Percentiles rank a stretch among this genome's conserved stretches.
Evolutionary conservation across 1,140 invertebrate genomes (phyloP).

Genomic region (Drosophila guanche): DNA sequence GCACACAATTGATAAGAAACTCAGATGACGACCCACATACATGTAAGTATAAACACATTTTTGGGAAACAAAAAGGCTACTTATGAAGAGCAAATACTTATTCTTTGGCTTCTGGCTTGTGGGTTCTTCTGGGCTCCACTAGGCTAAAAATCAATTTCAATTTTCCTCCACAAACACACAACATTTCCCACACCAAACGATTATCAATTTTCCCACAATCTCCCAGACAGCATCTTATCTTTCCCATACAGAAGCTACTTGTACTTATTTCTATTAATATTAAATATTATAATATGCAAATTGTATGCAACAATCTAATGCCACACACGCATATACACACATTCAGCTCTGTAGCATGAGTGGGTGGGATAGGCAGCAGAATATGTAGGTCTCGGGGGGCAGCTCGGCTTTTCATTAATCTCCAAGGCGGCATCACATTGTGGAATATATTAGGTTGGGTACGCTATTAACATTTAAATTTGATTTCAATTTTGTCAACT

Average conservation of each 20-base stretch:
- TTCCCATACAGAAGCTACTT: slow-evolving; percentile 24
- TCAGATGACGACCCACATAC: too few species aligned
- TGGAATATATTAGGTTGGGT: slow-evolving; percentile 69
- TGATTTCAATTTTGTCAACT: slow-evolving; percentile 75
- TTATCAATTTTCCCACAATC: slow-evolving; percentile 12
- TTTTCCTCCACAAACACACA: too few species aligned
- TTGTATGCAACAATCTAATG: slow-evolving; percentile 44
- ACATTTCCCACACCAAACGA: too few species aligned
- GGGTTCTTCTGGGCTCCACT: too few species aligned
- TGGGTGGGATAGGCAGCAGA: slow-evolving; percentile 7
- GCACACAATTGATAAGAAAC: too few species aligned
- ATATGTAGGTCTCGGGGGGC: slow-evolving; percentile 22
- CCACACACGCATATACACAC: slow-evolving; percentile 16
- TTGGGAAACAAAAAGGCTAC: too few species aligned
- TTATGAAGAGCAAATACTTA: too few species aligned
- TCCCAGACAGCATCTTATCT: too few species aligned
- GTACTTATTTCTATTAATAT: slow-evolving; percentile 51
- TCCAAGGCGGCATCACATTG: slow-evolving; percentile 56
- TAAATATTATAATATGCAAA: slow-evolving; percentile 61
- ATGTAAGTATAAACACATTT: too few species aligned
- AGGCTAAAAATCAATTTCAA: too few species aligned
- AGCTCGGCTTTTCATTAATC: slow-evolving; percentile 57
- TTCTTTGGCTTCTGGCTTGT: too few species aligned
- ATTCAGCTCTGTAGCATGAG: too few species aligned
- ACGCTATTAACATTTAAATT: slow-evolving; percentile 77